Evolutionary conservation across 2,797 vertebrate genomes (phyloP), one percentile per base, ranked within the genome.

Genomic region (Falco naumanni): DNA sequence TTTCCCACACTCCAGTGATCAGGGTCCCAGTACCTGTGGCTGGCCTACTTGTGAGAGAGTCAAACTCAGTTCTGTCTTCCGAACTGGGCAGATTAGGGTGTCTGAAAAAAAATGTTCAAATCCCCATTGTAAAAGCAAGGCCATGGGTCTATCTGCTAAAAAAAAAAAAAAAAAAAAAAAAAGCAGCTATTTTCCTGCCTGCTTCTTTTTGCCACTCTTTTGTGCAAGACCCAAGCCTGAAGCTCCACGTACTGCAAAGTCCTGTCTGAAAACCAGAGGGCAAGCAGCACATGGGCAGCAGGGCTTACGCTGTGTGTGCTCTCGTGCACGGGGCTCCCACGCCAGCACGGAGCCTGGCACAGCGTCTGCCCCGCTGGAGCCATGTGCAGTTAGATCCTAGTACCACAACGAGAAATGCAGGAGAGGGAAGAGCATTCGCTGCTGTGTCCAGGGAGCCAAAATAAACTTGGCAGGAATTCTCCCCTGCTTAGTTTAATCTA

Each of bases 241-340:
- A 39, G 10, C 28, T 70, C 33, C 31, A 20, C 0, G 5, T 54
- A 19, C 29, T 39, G 37, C 50, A 3, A 76, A 39, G 41, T 41
- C 31, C 24, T 26, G 21, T 11, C 47, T 56, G 11, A 90, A 91
- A 85, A 65, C 0, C 0, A 1, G 25, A 26, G 0, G 2, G 26
- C 5, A 75, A 78, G 70, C 1, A 0, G 56, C 34, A 39, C 1
- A 0, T 1, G 9, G 66, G 56, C 57, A 80, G 64, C 72, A 86
- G 39, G 45, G 68, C 7, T 4, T 22, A 3, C 24, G 5, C 39
- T 11, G 57, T 7, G 22, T 5, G 6, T 0, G 3, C n/a, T 28
- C 4, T 64, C 5, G 51, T 47, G 41, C 26, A 9, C 18, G 29
- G 33, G 72, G 33, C 43, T 79, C 34, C 34, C 25, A 25, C 18